Conservation (phyloP, 2,888 invertebrate species). For the Ctenicera cuprea region DNA sequence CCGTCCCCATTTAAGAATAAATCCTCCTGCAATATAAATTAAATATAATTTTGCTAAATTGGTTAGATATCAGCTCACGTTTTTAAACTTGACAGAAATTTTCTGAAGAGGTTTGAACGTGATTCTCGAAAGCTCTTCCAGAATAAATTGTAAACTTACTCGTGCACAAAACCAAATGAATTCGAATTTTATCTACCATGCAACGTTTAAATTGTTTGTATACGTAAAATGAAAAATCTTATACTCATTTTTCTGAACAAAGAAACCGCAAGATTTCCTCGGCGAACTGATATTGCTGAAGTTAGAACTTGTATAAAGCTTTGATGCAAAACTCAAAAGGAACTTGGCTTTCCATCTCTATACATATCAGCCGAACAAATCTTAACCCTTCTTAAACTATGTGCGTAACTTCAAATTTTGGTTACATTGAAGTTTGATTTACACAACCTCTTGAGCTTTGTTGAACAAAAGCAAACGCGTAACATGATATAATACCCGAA, state of each 20-base stretch:
- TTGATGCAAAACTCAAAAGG: slow-evolving; percentile 24
- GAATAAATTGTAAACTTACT: slow-evolving; percentile 10
- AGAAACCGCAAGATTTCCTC: slow-evolving; percentile 19
- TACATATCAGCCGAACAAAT: slow-evolving; percentile 16
- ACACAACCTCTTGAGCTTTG: slow-evolving; percentile 7
- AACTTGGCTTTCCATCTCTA: slow-evolving; percentile 9
- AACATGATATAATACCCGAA: not conserved
- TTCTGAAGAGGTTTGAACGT: not conserved
- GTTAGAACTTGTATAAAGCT: slow-evolving; percentile 30
- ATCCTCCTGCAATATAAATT: slow-evolving; percentile 10
- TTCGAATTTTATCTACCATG: slow-evolving; percentile 6
- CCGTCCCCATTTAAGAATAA: not conserved
- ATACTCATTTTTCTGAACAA: slow-evolving; percentile 27
- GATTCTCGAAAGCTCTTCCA: not conserved
- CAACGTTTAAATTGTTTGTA: slow-evolving; percentile 6
- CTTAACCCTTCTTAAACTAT: slow-evolving; percentile 31
- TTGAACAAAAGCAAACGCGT: not conserved
- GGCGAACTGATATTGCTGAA: slow-evolving; percentile 28
- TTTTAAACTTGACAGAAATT: not conserved
- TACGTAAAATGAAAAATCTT: slow-evolving; percentile 20
- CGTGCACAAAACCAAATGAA: slow-evolving; percentile 16
- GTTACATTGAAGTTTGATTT: slow-evolving; percentile 24
- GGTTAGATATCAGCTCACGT: not conserved
- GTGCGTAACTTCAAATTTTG: slow-evolving; percentile 23
- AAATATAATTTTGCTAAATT: slow-evolving; percentile 8